These are phyloP conservation scores for Epicauta chinensis DNA, from an alignment of 1,140 invertebrate species.

Conservation along the genomic window DNA sequence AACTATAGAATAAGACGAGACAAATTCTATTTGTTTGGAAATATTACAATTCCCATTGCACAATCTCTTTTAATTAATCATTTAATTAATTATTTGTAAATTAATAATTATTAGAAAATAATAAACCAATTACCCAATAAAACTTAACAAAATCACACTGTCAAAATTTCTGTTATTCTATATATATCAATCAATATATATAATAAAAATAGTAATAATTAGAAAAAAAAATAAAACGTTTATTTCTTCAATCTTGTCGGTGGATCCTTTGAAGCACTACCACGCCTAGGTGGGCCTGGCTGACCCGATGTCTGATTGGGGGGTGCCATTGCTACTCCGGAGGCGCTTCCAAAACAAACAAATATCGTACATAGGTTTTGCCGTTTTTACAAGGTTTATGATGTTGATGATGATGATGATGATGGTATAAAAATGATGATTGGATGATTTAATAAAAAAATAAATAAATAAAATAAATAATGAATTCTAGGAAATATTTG, in stretches of 20 bases:
- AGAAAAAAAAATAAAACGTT: constrained; percentile 3
- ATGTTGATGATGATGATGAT: background rate
- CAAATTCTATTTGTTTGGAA: background rate
- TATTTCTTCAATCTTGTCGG: constrained; percentile 38
- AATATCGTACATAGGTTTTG: constrained; percentile 40
- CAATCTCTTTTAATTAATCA: background rate
- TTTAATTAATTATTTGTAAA: background rate
- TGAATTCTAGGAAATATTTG: constrained; percentile 5
- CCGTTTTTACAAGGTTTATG: constrained; percentile 15
- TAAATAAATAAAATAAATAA: constrained; percentile 10
- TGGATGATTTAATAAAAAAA: constrained; percentile 15
- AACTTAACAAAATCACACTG: constrained; percentile 10
- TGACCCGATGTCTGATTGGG: constrained; percentile 33
- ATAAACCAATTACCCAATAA: background rate
- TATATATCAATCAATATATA: background rate
- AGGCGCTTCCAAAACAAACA: constrained; percentile 43
- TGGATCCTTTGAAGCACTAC: constrained; percentile 40
- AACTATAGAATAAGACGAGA: too few species aligned
- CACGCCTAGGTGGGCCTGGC: constrained; percentile 36
- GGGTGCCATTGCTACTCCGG: constrained; percentile 41
- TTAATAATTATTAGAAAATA: background rate
- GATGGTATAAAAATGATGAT: constrained; percentile 15
- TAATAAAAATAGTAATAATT: background rate
- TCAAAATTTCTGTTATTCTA: constrained; percentile 1
- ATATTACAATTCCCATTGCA: too few species aligned